A percentile compares a stretch with the other conserved stretches of the same genome.
Conservation (phyloP, 1,140 invertebrate genomes). For the Laodelphax striatellus region DNA sequence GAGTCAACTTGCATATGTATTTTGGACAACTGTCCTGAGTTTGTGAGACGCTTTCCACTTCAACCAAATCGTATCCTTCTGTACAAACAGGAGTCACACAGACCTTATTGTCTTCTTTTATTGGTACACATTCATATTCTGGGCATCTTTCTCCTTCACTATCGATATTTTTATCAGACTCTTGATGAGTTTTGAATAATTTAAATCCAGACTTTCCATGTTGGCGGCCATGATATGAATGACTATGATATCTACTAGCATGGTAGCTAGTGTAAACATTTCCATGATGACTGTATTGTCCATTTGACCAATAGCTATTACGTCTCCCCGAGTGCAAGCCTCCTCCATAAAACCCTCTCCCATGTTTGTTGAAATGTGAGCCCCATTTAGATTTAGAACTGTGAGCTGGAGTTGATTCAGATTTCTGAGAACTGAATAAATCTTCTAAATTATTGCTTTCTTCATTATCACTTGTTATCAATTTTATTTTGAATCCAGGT, state of each 20-base stretch:
- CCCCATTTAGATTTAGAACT: constrained; percentile 18
- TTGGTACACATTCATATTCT: constrained; percentile 26
- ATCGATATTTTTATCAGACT: not conserved
- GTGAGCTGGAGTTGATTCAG: constrained; percentile 2
- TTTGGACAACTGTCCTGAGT: constrained; percentile 32
- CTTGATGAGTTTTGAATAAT: not conserved
- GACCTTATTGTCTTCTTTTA: not conserved
- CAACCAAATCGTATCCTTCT: constrained; percentile 12
- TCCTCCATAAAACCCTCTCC: not conserved
- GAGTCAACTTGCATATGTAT: constrained; percentile 43
- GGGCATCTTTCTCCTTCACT: constrained; percentile 18
- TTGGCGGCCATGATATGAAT: too few species aligned
- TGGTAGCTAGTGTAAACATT: too few species aligned
- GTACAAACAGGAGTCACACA: constrained; percentile 17
- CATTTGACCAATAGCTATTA: too few species aligned
- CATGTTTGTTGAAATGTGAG: constrained; percentile 4
- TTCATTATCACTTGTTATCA: not conserved
- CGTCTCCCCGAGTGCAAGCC: not conserved
- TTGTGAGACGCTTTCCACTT: not conserved
- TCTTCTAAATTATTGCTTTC: not conserved
- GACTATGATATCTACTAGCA: too few species aligned
- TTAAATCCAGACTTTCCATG: too few species aligned
- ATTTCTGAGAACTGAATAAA: not conserved
- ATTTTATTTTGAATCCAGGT: constrained; percentile 11
- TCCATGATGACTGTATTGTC: too few species aligned